Evolutionary conservation across 2,888 invertebrate genomes (phyloP).

Genomic region (Hydroisotoma schaefferi): DNA sequence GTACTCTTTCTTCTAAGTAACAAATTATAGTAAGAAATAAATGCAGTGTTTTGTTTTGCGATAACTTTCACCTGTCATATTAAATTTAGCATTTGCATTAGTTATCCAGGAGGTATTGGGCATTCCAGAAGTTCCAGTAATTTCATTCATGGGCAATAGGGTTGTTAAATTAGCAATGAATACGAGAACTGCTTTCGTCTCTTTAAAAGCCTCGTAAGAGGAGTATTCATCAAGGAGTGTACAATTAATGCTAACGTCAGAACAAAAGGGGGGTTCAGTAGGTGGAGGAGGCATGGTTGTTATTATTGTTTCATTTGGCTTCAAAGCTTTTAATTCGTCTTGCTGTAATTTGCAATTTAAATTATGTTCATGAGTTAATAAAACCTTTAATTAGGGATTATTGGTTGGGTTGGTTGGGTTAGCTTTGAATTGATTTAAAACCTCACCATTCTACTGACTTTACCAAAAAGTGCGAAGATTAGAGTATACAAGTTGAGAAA

Average conservation of each 20-base stretch:
- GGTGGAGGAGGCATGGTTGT: constrained; percentile 17
- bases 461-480: constrained; percentile 85
- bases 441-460: constrained; percentile 75
- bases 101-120: constrained; percentile 24
- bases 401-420: too few relatives aligned
- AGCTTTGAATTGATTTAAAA: too few relatives aligned
- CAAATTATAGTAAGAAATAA: too few relatives aligned
- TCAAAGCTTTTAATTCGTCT: constrained; percentile 58
- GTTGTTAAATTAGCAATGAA: constrained; percentile 42
- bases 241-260: constrained; percentile 42
- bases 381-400: too few relatives aligned
- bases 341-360: constrained; percentile 51
- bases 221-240: constrained; percentile 41
- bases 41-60: too few relatives aligned
- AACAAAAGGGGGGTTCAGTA: constrained; percentile 33
- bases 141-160: constrained; percentile 21
- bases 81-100: constrained; percentile 28
- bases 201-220: constrained; percentile 34
- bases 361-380: too few relatives aligned
- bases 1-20: background rate
- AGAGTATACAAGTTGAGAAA: constrained; percentile 90
- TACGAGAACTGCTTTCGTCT: constrained; percentile 35
- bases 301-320: constrained; percentile 53
- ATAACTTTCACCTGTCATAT: constrained; percentile 31
- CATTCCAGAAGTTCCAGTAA: constrained; percentile 10